phyloP scores from a whole-genome alignment of 2,797 vertebrate genomes.

The Chaenodraco wilsoni region DNA sequence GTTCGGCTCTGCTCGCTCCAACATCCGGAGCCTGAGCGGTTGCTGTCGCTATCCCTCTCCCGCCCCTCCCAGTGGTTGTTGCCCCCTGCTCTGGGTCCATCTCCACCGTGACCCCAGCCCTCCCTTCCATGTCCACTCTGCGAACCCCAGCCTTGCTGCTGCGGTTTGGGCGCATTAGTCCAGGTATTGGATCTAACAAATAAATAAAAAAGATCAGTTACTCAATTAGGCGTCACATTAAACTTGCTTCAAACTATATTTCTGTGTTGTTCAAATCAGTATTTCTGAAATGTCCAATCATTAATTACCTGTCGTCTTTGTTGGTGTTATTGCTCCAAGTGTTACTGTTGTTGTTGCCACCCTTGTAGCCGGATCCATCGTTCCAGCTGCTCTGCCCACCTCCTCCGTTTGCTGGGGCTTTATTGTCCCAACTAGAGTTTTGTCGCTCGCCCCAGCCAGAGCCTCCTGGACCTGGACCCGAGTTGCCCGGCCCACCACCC shows the following conservation, averaged over 20 bases:
- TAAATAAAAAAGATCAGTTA: conserved; percentile 21
- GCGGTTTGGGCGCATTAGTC: conserved; percentile 85
- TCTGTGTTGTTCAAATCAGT: background rate
- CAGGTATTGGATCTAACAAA: conserved; percentile 83
- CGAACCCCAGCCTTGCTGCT: conserved; percentile 87
- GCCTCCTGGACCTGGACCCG: conserved; percentile 83
- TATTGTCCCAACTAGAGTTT: conserved; percentile 90
- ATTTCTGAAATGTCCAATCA: background rate
- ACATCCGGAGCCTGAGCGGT: conserved; percentile 91
- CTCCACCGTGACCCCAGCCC: conserved; percentile 87
- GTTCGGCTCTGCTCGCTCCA: conserved; percentile 89
- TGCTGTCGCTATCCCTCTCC: conserved; percentile 84
- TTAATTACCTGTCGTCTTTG: conserved; percentile 89
- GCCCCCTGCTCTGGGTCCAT: conserved; percentile 78
- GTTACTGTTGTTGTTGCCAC: conserved; percentile 74
- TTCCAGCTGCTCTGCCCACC: conserved; percentile 90
- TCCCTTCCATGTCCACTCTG: conserved; percentile 77
- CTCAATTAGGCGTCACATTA: background rate
- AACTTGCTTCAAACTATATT: background rate
- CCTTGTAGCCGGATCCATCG: conserved; percentile 86
- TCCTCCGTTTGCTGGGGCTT: conserved; percentile 82
- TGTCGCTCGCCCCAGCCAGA: conserved; percentile 91
- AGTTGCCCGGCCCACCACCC: conserved; percentile 85
- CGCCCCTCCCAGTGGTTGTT: conserved; percentile 92
- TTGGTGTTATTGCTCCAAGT: conserved; percentile 88